Evolutionary conservation across 2,797 vertebrate species (phyloP).

Genomic region (Moxostoma hubbsi): DNA sequence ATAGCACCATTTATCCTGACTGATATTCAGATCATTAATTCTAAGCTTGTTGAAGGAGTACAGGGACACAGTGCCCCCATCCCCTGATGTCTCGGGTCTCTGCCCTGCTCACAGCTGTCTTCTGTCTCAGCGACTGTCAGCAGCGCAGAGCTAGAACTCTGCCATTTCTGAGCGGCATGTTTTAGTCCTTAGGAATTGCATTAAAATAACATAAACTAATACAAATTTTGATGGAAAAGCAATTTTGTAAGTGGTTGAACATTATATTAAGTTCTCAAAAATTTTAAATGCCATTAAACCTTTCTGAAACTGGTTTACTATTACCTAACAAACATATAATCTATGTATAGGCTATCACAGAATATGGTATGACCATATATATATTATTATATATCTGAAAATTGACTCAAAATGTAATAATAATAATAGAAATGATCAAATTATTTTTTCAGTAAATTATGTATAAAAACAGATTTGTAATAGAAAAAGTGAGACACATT

Average conservation of each 20-base stretch:
- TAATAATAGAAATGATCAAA: neutral
- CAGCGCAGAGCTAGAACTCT: neutral
- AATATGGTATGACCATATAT: too few relatives aligned
- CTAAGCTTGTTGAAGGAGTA: slow-evolving; percentile 33
- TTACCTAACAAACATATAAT: too few relatives aligned
- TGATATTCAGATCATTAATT: slow-evolving; percentile 42
- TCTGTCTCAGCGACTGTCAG: slow-evolving; percentile 23
- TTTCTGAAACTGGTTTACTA: too few relatives aligned
- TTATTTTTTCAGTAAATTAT: too few relatives aligned
- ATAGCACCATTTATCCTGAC: slow-evolving; percentile 39
- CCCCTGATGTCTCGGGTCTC: slow-evolving; percentile 15
- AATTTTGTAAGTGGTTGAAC: too few relatives aligned
- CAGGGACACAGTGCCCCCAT: slow-evolving; percentile 33
- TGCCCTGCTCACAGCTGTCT: slow-evolving; percentile 42
- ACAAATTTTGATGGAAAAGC: too few relatives aligned
- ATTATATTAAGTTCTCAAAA: too few relatives aligned
- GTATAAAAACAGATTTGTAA: too few relatives aligned
- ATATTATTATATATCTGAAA: neutral
- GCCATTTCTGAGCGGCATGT: neutral
- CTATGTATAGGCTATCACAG: too few relatives aligned
- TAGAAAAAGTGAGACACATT: neutral
- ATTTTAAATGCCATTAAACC: too few relatives aligned
- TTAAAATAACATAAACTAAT: too few relatives aligned
- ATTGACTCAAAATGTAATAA: neutral
- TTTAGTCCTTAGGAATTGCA: neutral